Evolutionary conservation across 2,888 invertebrate species (phyloP), one percentile per base, ranked within the genome.

Genomic region (Chloroclysta siterata): DNA sequence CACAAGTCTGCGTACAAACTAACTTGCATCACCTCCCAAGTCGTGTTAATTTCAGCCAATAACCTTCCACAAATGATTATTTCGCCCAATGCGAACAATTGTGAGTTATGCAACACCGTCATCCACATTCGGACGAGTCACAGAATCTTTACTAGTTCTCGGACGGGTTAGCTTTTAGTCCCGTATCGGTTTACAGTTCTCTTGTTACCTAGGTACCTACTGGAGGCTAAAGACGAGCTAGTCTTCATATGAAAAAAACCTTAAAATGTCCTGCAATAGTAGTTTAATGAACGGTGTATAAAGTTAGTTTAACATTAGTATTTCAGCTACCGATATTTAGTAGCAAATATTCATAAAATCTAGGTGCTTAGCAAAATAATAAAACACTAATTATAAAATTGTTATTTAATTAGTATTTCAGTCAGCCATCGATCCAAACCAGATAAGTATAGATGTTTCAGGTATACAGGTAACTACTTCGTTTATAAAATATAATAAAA

Each of bases 111-210:
- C 57, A 72, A 84, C 74, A 77, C 74, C 57, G 79, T 82, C 82
- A 81, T 82, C 84, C 80, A 76, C 78, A 83, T 85, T 84, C 75
- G 53, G 39, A 81, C 50, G 46, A 17, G 41, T 13, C 54, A 52
- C 52, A 60, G 55, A 64, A 42, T 64, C 50, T 47, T 51, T 39
- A 42, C 41, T 36, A 54, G 54, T 55, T 28, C 11, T 22, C 29
- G 17, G 81, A 81, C 82, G 81, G 81, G 53, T 79, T 80, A 80
- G 87, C 90, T 89, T 89, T 90, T 89, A 90, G 89, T 78, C 69
- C 73, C 74, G 80, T 82, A 72, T 90, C 80, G 66, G 51, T 57
- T 90, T 85, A 78, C 90, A 65, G 58, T 52, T 65, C 71, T 81
- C 73, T 56, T 46, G 68, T 81, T 80, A 74, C 81, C 22, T 22